Evolutionary conservation across 1,140 invertebrate species (phyloP).

Genomic region (Zaprionus gabonicus): DNA sequence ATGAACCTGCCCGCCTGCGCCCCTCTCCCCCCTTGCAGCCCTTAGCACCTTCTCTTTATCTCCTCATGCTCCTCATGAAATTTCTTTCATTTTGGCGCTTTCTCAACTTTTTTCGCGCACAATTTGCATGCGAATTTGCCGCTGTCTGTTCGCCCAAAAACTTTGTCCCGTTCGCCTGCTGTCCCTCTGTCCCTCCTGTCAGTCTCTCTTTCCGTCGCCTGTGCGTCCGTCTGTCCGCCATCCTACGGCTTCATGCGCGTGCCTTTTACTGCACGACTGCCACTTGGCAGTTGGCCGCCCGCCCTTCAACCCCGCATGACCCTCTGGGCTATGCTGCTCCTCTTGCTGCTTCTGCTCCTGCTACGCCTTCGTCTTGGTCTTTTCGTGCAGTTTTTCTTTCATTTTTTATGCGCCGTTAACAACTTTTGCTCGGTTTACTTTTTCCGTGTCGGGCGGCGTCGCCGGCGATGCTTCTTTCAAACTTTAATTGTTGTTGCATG

Average conservation of each 20-base stretch:
- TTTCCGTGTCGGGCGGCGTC: slow-evolving; percentile 75
- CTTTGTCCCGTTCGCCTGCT: slow-evolving; percentile 16
- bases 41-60: slow-evolving; percentile 7
- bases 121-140: slow-evolving; percentile 83
- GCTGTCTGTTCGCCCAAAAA: slow-evolving; percentile 63
- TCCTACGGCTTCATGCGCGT: slow-evolving; percentile 65
- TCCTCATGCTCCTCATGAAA: neutral
- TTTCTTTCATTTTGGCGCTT: slow-evolving; percentile 61
- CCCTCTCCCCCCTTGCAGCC: slow-evolving; percentile 17
- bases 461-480: slow-evolving; percentile 72
- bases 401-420: slow-evolving; percentile 82
- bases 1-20: slow-evolving; percentile 32
- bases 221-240: slow-evolving; percentile 28
- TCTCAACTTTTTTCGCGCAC: slow-evolving; percentile 73
- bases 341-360: slow-evolving; percentile 36
- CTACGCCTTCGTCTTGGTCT: slow-evolving; percentile 18
- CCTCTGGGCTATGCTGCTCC: slow-evolving; percentile 11
- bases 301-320: slow-evolving; percentile 1
- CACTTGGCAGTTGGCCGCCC: slow-evolving; percentile 45
- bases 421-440: slow-evolving; percentile 83
- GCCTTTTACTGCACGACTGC: slow-evolving; percentile 81
- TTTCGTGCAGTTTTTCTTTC: slow-evolving; percentile 62
- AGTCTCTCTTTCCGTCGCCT: slow-evolving; percentile 6
- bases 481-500: slow-evolving; percentile 83
- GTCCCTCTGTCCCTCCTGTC: neutral